phyloP scores from a whole-genome alignment of 2,797 vertebrate species.

The Argya squamiceps region DNA sequence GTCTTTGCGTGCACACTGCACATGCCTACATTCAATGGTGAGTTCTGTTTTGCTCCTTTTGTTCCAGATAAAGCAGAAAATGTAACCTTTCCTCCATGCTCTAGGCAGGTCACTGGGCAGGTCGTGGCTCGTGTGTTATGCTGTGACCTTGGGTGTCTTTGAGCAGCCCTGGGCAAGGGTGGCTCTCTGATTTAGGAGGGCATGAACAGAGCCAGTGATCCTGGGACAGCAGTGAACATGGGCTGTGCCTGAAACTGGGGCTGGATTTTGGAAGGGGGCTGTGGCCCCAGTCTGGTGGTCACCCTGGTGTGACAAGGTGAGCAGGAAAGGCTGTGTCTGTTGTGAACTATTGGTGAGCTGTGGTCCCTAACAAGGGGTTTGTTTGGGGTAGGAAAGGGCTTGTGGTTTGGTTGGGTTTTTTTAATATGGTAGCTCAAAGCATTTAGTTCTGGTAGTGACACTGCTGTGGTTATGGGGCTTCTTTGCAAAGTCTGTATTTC shows the following conservation, averaged over 20 bases:
- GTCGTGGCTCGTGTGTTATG: rapidly evolving
- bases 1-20: not conserved
- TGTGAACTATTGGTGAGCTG: not conserved
- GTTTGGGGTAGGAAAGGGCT: not conserved
- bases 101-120: rapidly evolving
- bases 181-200: not conserved
- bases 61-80: not conserved
- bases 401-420: not conserved
- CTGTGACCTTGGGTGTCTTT: not conserved
- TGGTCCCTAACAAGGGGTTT: not conserved
- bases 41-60: not conserved
- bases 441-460: not conserved
- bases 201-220: not conserved
- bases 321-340: not conserved
- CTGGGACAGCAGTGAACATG: rapidly evolving
- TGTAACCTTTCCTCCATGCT: rapidly evolving
- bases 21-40: not conserved
- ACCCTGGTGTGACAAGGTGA: not conserved
- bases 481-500: not conserved
- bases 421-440: not conserved
- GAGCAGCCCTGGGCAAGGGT: not conserved
- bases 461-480: not conserved
- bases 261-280: not conserved
- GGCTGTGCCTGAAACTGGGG: too few species aligned
- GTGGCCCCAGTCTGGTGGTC: rapidly evolving